phyloP scores from a whole-genome alignment of 2,797 vertebrate genomes.

The Hydrophis major region DNA sequence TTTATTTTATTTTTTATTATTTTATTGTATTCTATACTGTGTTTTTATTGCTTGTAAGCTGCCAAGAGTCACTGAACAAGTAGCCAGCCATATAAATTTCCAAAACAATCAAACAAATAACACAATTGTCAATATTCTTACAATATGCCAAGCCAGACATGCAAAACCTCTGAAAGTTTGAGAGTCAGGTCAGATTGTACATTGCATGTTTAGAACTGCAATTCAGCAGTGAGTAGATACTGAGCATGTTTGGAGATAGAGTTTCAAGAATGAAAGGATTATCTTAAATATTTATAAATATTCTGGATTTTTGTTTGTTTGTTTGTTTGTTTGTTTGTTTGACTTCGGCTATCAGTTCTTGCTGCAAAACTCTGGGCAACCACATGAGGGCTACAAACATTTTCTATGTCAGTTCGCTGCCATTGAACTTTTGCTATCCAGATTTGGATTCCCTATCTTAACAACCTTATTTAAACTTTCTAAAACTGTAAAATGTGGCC shows the following conservation, averaged over 20 bases:
- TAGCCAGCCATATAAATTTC: neutral
- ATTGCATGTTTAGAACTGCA: neutral
- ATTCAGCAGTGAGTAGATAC: neutral
- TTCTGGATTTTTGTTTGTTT: neutral
- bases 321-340: neutral
- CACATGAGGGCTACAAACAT: neutral
- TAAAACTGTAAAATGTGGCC: neutral
- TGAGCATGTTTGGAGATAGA: neutral
- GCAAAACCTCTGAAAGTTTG: neutral
- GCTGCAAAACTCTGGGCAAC: neutral
- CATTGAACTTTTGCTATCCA: neutral
- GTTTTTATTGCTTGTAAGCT: neutral
- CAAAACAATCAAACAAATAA: neutral
- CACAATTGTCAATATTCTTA: neutral
- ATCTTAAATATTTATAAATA: neutral
- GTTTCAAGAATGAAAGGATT: neutral
- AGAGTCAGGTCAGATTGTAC: neutral
- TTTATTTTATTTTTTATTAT: too few relatives aligned
- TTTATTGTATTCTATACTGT: neutral
- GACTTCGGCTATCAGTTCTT: neutral
- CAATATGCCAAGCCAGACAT: neutral
- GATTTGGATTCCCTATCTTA: neutral
- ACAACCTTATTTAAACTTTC: neutral
- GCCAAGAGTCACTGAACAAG: neutral
- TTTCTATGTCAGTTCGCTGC: neutral